Conservation (phyloP, 2,113 vertebrate species). For the Mellivora capensis region DNA sequence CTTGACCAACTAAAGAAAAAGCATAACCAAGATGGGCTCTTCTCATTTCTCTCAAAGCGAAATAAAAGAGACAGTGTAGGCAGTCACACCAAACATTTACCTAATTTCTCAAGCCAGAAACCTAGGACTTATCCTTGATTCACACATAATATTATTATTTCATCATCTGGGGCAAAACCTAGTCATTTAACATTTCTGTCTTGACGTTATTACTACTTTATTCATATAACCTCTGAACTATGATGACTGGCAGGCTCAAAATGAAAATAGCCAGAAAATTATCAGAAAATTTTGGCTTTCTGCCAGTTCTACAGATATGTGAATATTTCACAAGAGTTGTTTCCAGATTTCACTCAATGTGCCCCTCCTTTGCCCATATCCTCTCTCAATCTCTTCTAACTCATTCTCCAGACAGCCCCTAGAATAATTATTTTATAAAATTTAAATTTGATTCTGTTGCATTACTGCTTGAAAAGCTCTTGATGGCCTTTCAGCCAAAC, state of each 20-base stretch:
- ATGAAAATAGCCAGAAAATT: constrained; percentile 42
- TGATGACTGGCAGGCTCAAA: constrained; percentile 26
- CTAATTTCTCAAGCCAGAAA: constrained; percentile 20
- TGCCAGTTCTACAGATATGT: not conserved
- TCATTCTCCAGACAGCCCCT: not conserved
- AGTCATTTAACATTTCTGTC: constrained; percentile 40
- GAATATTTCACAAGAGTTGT: not conserved
- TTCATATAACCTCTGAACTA: constrained; percentile 39
- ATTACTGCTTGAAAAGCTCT: not conserved
- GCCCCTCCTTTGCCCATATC: not conserved
- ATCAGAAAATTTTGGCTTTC: not conserved
- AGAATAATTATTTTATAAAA: not conserved
- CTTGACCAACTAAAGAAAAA: not conserved
- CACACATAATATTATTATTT: constrained; percentile 41
- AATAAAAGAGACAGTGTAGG: not conserved
- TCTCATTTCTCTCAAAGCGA: not conserved
- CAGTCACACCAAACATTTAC: not conserved
- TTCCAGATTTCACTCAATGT: not conserved
- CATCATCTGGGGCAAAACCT: constrained; percentile 52
- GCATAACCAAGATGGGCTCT: not conserved
- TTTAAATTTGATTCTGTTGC: not conserved
- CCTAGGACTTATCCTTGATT: constrained; percentile 35
- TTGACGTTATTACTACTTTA: constrained; percentile 41
- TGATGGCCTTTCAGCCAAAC: not conserved
- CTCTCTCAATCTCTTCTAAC: not conserved